Percentiles rank a stretch among this genome's conserved stretches.
Conservation (phyloP, 2,113 vertebrate genomes). For the Struthio camelus region DNA sequence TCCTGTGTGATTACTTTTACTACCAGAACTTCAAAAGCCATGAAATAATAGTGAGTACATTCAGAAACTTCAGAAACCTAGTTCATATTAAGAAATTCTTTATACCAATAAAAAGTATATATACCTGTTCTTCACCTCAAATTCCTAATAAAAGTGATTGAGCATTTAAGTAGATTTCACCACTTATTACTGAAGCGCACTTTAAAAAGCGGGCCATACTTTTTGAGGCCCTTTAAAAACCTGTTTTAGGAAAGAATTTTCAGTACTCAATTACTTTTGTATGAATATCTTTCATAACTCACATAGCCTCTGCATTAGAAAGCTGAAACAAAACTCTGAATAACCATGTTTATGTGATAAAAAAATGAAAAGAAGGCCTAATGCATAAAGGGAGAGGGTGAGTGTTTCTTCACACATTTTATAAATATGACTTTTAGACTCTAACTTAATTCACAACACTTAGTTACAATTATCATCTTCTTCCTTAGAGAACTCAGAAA, state of each 20-base stretch:
- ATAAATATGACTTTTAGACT: conserved; percentile 45
- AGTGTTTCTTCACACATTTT: conserved; percentile 24
- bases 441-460: conserved; percentile 62
- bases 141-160: background rate
- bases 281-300: background rate
- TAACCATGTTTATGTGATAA: background rate
- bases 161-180: background rate
- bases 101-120: background rate
- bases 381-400: background rate
- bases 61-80: background rate
- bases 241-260: background rate
- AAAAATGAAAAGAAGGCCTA: background rate
- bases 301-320: background rate
- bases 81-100: conserved; percentile 31
- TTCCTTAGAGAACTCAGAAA: conserved; percentile 69
- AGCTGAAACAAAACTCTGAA: background rate
- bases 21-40: conserved; percentile 53
- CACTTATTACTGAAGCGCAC: background rate
- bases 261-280: background rate
- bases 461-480: conserved; percentile 67
- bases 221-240: background rate
- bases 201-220: background rate
- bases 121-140: background rate
- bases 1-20: conserved; percentile 39
- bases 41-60: conserved; percentile 28